phyloP scores from a whole-genome alignment of 2,888 invertebrate species.

The Eulithis testata region DNA sequence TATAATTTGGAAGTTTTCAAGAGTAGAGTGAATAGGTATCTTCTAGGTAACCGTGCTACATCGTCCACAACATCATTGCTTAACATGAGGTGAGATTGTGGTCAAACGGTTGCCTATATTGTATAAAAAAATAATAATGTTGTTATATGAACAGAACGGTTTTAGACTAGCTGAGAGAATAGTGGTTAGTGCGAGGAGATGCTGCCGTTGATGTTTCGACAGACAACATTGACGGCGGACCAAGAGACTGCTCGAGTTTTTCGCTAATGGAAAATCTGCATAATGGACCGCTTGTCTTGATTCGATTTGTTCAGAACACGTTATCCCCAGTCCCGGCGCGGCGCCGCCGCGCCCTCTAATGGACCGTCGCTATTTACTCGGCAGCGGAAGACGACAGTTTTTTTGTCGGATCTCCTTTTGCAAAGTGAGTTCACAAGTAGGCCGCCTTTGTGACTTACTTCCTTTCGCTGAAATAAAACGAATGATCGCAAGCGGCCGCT shows the following conservation, averaged over 20 bases:
- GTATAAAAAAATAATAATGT: too few relatives aligned
- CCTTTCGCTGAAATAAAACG: conserved; percentile 60
- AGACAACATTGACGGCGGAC: conserved; percentile 40
- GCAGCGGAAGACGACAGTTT: conserved; percentile 59
- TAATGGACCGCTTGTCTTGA: conserved; percentile 73
- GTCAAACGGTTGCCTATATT: too few relatives aligned
- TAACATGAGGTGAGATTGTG: too few relatives aligned
- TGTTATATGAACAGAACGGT: conserved; percentile 2
- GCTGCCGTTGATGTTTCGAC: conserved; percentile 25
- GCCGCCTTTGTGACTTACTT: conserved; percentile 61
- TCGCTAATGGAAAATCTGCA: conserved; percentile 80
- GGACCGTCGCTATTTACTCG: conserved; percentile 68
- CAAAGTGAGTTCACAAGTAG: conserved; percentile 56
- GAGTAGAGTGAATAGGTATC: too few relatives aligned
- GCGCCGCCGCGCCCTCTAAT: conserved; percentile 59
- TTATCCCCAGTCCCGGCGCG: conserved; percentile 54
- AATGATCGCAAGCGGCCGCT: conserved; percentile 54
- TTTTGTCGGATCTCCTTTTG: conserved; percentile 61
- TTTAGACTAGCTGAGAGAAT: background rate
- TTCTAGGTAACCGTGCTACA: too few relatives aligned
- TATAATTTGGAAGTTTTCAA: too few relatives aligned
- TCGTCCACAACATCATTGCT: too few relatives aligned
- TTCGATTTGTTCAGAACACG: conserved; percentile 75
- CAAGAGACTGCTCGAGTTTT: conserved; percentile 61
- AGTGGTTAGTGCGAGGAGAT: background rate